phyloP scores from a whole-genome alignment of 2,113 vertebrate genomes.

The Cyphomyrus discorhynchus region DNA sequence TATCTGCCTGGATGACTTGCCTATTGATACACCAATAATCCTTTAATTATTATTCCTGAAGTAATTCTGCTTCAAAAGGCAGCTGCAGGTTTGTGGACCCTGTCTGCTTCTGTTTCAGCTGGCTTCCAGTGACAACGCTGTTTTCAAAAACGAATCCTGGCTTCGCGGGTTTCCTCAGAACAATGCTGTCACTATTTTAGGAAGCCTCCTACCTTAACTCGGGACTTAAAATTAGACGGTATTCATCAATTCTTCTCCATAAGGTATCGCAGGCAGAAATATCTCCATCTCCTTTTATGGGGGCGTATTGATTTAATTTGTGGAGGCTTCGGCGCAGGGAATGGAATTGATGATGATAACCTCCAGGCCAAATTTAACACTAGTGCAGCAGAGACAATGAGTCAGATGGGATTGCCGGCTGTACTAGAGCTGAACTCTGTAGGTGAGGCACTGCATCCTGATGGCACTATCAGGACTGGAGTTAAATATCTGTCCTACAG shows the following conservation, averaged over 20 bases:
- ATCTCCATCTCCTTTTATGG: neutral
- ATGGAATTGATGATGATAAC: neutral
- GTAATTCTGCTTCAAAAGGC: neutral
- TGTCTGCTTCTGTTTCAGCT: neutral
- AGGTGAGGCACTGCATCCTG: neutral
- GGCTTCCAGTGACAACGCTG: neutral
- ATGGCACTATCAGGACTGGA: neutral
- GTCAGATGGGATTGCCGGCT: neutral
- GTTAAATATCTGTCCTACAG: neutral
- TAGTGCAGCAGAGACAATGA: neutral
- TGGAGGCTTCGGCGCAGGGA: neutral
- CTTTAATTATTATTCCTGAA: neutral
- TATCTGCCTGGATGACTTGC: neutral
- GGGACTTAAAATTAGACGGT: neutral
- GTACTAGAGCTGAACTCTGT: neutral
- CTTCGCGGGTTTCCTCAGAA: neutral
- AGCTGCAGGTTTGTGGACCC: neutral
- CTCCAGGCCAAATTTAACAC: constrained; percentile 3
- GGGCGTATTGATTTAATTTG: neutral
- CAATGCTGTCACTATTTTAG: neutral
- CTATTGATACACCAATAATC: neutral
- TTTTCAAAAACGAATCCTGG: neutral
- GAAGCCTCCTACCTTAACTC: neutral
- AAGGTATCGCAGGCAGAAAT: neutral
- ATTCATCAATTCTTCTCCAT: neutral